These are phyloP conservation scores for Drosophila falleni DNA, from an alignment of 2,888 invertebrate species.

Conservation along the genomic window DNA sequence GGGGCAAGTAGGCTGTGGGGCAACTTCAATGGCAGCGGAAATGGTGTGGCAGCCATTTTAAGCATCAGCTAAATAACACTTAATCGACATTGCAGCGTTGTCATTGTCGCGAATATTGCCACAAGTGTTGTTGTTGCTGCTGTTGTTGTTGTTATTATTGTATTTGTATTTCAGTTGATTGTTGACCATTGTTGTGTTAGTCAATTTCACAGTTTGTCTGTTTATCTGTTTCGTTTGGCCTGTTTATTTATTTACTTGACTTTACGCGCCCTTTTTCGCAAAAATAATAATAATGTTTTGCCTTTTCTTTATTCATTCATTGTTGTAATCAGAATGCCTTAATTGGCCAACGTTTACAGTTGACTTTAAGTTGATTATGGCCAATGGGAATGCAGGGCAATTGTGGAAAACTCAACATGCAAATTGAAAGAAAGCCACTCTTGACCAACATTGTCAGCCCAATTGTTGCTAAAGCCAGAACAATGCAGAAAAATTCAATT, in stretches of 20 bases:
- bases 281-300: slow-evolving; percentile 30
- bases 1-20: slow-evolving; percentile 7
- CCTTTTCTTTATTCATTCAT: slow-evolving; percentile 36
- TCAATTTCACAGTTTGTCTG: slow-evolving; percentile 42
- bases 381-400: slow-evolving; percentile 1
- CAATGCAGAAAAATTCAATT: slow-evolving; percentile 1
- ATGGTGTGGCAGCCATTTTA: slow-evolving; percentile 70
- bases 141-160: slow-evolving; percentile 18
- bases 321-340: slow-evolving; percentile 55
- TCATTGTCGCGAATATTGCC: slow-evolving; percentile 30
- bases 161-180: slow-evolving; percentile 45
- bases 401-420: not conserved
- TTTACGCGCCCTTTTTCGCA: slow-evolving; percentile 36
- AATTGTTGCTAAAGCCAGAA: not conserved
- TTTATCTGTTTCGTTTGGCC: slow-evolving; percentile 24
- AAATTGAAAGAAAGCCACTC: slow-evolving; percentile 14
- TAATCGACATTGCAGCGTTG: slow-evolving; percentile 71
- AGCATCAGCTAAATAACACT: slow-evolving; percentile 77
- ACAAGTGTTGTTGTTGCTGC: slow-evolving; percentile 20
- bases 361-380: slow-evolving; percentile 12
- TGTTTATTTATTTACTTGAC: slow-evolving; percentile 69
- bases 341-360: slow-evolving; percentile 61
- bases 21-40: slow-evolving; percentile 10
- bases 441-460: slow-evolving; percentile 15
- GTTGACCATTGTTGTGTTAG: slow-evolving; percentile 60